Base-by-base conservation (phyloP, 2,888 invertebrate genomes). In the Xestia rhomboidea region DNA sequence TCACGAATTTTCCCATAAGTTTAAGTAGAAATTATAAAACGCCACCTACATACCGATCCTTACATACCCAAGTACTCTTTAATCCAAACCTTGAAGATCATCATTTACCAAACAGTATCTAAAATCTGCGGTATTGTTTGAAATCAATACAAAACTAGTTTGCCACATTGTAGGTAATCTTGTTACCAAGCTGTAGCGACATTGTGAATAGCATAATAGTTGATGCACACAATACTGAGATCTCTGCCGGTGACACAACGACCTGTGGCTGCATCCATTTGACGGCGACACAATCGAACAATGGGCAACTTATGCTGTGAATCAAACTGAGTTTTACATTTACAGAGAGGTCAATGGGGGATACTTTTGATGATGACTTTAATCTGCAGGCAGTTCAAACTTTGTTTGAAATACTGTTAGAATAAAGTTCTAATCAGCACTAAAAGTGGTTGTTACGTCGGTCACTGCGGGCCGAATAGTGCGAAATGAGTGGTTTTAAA, bases 261-360 rank as follows among this genome's bases (percentile, higher is more conserved):
- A 76, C 70, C 80, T 41, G 54, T 6, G n/a, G 34, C n/a, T 57
- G 68, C 51, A 62, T 66, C 49, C n/a, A 74, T 68, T 51, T 76
- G 81, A 69, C 76, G 81, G n/a, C 21, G 7, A 62, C 54, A 76
- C 70, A 81, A 75, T 69, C 21, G 51, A 24, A 80, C 79, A 81
- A 81, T 81, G 62, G 70, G 3, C 41, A 57, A 64, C 81, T 68
- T 44, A 34, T 67, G 34, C 34, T 54, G 38, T 7, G n/a, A 30
- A 68, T 68, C 68, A 69, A 38, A 64, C 34, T 7, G n/a, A 41
- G 57, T 34, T 68, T 69, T 34, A 27, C 38, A 21, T 51, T 2
- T 30, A 38, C 18, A 18, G 18, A 51, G 54, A 34, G n/a, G 5
- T 24, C 13, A 13, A 27, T 34, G 4, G 27, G 11, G 24, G 0